Conservation (phyloP, 1,140 invertebrate genomes). For the Choristoneura fumiferana region DNA sequence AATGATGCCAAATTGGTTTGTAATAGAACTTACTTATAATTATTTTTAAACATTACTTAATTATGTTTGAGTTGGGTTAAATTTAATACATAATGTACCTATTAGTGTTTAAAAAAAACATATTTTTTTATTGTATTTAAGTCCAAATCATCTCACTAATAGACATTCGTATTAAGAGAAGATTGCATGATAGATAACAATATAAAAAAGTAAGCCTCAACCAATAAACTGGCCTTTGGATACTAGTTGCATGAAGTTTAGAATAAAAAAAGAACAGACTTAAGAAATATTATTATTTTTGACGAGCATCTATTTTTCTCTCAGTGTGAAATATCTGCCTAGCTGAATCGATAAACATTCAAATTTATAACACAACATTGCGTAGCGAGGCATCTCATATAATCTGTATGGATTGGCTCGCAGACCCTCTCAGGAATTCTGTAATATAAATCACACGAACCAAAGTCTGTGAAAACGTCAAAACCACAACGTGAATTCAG, state of each 20-base stretch:
- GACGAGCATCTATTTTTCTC: too few relatives aligned
- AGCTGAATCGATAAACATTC: neutral
- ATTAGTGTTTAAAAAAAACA: too few relatives aligned
- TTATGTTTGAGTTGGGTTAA: neutral
- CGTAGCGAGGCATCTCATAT: neutral
- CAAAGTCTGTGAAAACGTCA: neutral
- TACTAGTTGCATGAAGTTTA: too few relatives aligned
- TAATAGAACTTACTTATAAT: too few relatives aligned
- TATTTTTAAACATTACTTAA: neutral
- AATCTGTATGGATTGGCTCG: neutral
- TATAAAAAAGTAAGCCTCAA: too few relatives aligned
- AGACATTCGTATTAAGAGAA: too few relatives aligned
- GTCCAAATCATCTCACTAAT: too few relatives aligned
- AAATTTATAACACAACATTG: neutral
- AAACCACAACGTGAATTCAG: neutral
- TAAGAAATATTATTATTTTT: neutral
- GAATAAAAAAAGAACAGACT: neutral
- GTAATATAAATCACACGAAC: conserved; percentile 3
- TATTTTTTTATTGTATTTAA: too few relatives aligned
- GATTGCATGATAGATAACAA: too few relatives aligned
- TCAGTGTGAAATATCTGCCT: neutral
- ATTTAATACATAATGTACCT: neutral
- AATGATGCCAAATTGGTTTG: too few relatives aligned
- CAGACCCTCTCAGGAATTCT: neutral
- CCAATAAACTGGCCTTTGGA: too few relatives aligned